These are phyloP conservation scores for Drosophila funebris DNA, from an alignment of 1,140 invertebrate genomes.

Conservation along the genomic window DNA sequence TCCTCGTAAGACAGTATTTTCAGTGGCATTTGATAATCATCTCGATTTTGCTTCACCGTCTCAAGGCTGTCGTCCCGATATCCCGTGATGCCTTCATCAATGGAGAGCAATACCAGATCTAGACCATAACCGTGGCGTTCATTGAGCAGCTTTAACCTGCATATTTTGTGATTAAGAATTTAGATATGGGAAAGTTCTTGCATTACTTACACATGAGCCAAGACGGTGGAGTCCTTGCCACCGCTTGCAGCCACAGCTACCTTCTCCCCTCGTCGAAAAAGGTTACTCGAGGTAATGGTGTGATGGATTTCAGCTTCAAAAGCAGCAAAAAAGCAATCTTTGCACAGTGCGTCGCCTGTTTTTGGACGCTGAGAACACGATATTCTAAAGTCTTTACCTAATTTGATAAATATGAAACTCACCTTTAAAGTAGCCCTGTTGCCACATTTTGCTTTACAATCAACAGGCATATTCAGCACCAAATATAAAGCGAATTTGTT, in stretches of 20 bases:
- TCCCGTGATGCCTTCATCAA: slow-evolving; percentile 99
- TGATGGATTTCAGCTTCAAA: slow-evolving; percentile 99
- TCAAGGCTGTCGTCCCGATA: slow-evolving; percentile 99
- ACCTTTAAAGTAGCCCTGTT: slow-evolving; percentile 90
- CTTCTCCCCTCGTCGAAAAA: slow-evolving; percentile 94
- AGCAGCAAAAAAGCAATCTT: slow-evolving; percentile 96
- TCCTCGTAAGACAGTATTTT: slow-evolving; percentile 99
- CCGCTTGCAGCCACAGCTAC: slow-evolving; percentile 98
- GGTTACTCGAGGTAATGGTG: slow-evolving; percentile 93
- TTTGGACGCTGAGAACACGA: slow-evolving; percentile 89
- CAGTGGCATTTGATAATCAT: slow-evolving; percentile 96
- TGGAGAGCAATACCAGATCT: slow-evolving; percentile 95
- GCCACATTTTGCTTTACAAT: slow-evolving; percentile 89
- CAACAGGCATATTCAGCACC: slow-evolving; percentile 85
- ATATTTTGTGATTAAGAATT: background rate
- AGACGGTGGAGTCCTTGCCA: slow-evolving; percentile 99
- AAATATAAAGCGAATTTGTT: slow-evolving; percentile 16
- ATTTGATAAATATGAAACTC: slow-evolving; percentile 16
- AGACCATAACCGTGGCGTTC: slow-evolving; percentile 96
- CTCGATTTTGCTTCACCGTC: slow-evolving; percentile 97
- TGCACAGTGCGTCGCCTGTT: slow-evolving; percentile 96
- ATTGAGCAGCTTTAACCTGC: slow-evolving; percentile 93
- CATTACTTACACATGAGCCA: slow-evolving; percentile 89
- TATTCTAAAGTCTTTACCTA: background rate
- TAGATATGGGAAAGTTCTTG: background rate